A percentile compares a stretch with the other conserved stretches of the same genome.
Conservation (phyloP, 2,113 vertebrate species). For the Mesembrinibis cayennensis region DNA sequence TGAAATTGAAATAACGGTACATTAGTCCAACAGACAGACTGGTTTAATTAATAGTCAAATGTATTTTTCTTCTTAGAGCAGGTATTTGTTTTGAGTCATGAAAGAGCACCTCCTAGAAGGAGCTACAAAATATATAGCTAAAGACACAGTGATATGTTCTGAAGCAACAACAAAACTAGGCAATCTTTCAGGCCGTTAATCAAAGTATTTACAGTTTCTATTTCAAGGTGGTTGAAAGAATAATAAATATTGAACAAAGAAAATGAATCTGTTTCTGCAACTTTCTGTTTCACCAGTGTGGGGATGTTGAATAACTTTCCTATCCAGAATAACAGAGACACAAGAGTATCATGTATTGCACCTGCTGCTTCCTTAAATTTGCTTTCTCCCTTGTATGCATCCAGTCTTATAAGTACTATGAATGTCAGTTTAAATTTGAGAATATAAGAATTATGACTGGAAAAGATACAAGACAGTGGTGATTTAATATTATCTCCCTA, state of each 20-base stretch:
- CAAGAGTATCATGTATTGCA: background rate
- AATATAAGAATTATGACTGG: background rate
- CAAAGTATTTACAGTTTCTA: background rate
- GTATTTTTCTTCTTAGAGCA: background rate
- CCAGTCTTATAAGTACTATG: background rate
- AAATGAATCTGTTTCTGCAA: background rate
- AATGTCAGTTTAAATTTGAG: background rate
- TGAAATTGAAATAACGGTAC: background rate
- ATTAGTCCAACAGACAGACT: background rate
- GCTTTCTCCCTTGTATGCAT: background rate
- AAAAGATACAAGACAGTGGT: background rate
- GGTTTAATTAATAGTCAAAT: background rate
- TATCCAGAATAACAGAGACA: background rate
- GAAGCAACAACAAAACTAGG: background rate
- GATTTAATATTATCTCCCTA: background rate
- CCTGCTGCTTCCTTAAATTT: background rate
- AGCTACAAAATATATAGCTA: background rate
- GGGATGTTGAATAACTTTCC: background rate
- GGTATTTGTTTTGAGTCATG: background rate
- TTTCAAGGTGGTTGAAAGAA: background rate
- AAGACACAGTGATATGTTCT: background rate
- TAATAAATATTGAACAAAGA: background rate
- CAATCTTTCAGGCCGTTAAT: background rate
- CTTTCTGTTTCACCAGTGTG: background rate
- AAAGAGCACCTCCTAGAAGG: background rate